Evolutionary conservation across 2,888 invertebrate species (phyloP), one percentile per base, ranked within the genome.

Genomic region (Druceiella hillmani): DNA sequence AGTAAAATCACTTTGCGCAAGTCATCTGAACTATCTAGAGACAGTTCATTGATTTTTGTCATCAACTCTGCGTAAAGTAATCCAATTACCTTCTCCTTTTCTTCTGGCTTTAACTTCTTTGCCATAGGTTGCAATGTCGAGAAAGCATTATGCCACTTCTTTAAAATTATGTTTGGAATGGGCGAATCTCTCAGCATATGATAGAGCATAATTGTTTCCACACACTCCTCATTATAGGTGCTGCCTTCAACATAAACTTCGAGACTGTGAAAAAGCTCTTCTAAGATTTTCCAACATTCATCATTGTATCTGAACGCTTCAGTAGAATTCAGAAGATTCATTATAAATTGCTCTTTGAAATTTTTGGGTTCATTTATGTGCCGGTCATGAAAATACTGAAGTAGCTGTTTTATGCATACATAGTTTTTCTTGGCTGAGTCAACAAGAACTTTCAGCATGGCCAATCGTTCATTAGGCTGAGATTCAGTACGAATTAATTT

Each of bases 401-500:
- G 33, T 13, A 66, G 22, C 27, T 44, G 47, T 29, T 55, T 47
- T 13, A 64, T 42, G 44, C 58, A 30, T 37, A 53, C 36, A 25
- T 48, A 38, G 32, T 62, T 55, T 4, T 45, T 15, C 3, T 50
- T 36, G 7, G 62, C 54, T 25, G 56, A 56, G 16, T 37, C 46
- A 0, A 62, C 38, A 2, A 66, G 49, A n/a, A 60, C 46, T n/a
- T 36, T 38, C 12, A 64, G 46, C 49, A 62, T 56, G 7, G 38
- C 40, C 36, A 45, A 43, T 43, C 64, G 53, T 43, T 59, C 58
- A n/a, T 43, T 44, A 3, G 62, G 54, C 14, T 54, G 52, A 1
- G 58, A 58, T 45, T 64, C 64, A 1, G 48, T 24, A 2, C 54
- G 55, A 38, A 65, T 57, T 3, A 58, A 33, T 45, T 59, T 59